phyloP scores from a whole-genome alignment of 1,140 invertebrate species.

The Maconellicoccus hirsutus region DNA sequence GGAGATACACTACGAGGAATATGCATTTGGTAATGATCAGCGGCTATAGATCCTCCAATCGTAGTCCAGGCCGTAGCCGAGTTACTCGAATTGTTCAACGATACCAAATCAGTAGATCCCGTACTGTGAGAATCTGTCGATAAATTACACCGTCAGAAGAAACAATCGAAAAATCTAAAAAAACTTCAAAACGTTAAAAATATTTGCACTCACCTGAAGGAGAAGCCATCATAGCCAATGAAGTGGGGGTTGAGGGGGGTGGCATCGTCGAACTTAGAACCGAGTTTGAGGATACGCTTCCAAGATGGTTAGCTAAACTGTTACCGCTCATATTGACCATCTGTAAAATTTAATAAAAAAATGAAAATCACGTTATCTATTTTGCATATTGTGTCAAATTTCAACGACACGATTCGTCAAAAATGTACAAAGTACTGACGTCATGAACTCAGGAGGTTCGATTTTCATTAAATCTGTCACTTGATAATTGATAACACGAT shows the following conservation, averaged over 20 bases:
- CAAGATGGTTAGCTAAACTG: not conserved
- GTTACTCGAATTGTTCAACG: conserved; percentile 4
- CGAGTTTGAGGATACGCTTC: not conserved
- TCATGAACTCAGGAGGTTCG: too few relatives aligned
- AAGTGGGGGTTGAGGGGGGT: not conserved
- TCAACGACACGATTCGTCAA: too few relatives aligned
- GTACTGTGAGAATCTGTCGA: not conserved
- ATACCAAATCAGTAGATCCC: not conserved
- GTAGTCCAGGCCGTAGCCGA: not conserved
- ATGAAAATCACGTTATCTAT: not conserved
- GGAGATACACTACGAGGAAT: conserved; percentile 2
- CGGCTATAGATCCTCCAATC: not conserved
- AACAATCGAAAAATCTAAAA: too few relatives aligned
- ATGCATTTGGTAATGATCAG: conserved; percentile 3
- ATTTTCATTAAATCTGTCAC: too few relatives aligned
- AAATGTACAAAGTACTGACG: too few relatives aligned
- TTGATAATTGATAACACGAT: too few relatives aligned
- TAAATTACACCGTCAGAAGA: too few relatives aligned
- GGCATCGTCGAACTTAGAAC: not conserved
- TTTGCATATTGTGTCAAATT: not conserved
- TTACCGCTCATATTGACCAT: conserved; percentile 7
- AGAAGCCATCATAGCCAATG: not conserved
- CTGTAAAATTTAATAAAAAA: not conserved
- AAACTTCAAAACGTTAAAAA: too few relatives aligned
- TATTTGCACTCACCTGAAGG: conserved; percentile 2